Evolutionary conservation across 2,797 vertebrate genomes (phyloP), one percentile per base, ranked within the genome.

Genomic region (Phoeniculus purpureus): DNA sequence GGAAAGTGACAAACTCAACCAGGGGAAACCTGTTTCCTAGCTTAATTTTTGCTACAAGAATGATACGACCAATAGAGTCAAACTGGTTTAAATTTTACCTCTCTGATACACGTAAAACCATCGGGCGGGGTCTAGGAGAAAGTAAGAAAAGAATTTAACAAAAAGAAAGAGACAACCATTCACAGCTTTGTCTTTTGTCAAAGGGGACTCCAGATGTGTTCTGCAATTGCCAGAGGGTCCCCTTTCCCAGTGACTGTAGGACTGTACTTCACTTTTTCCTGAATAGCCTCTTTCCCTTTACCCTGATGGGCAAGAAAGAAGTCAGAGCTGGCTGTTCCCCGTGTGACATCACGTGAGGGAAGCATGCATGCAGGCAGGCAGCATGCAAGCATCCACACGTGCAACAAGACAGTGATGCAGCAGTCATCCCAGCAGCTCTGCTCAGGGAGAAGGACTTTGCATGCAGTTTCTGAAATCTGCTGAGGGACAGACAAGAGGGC

Each of bases 101-200:
- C 96, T 97, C 96, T 96, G 96, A 95, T 93, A 97, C 96, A 97
- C 48, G 65, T 97, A 97, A 97, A 96, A 97, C 97, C 97, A 97
- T 70, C 73, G 89, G 89, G 96, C 93, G 83, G 97, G 93, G 96
- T 97, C 96, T 96, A 97, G 96, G 96, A 97, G 95, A 96, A 93
- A 97, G 96, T 96, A 80, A 92, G 86, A 90, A 87, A 89, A 94
- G 79, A 79, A 87, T 74, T 78, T 83, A 83, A 91, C 87, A n/a
- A 76, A 90, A 94, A 84, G 26, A 40, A 85, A 76, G 82, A 14
- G 23, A 67, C 65, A 85, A 70, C 72, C 72, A 48, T 48, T 76
- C 40, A 90, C 47, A 92, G 26, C 48, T 91, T 87, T 54, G 71
- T 51, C 65, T 68, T 72, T 37, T 43, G 31, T 51, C 62, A 26